Percentiles rank a stretch among this genome's conserved stretches.
phyloP scores from a whole-genome alignment of 2,797 vertebrate genomes.

The Lepus townsendii region DNA sequence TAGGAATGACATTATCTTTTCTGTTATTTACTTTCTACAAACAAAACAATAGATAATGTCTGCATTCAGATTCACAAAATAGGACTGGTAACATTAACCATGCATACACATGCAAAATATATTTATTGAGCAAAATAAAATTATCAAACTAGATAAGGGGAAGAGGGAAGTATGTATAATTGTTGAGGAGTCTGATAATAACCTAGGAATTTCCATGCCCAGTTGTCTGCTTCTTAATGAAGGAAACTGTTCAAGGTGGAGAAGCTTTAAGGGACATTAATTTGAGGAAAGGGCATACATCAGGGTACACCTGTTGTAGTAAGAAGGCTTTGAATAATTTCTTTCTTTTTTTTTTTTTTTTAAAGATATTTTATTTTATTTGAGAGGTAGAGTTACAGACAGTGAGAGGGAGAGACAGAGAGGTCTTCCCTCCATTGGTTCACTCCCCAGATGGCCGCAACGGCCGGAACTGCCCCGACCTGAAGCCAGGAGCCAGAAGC shows the following conservation, averaged over 20 bases:
- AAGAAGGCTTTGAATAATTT: neutral
- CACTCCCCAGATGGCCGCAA: no score
- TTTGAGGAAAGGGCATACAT: slow-evolving; percentile 42
- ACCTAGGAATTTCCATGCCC: neutral
- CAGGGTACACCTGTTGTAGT: neutral
- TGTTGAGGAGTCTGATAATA: neutral
- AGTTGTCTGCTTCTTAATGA: slow-evolving; percentile 1
- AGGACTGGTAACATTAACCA: neutral
- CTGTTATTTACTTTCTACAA: slow-evolving; percentile 57
- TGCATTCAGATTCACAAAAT: slow-evolving; percentile 43
- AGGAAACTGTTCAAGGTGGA: slow-evolving; percentile 30
- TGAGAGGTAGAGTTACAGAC: no score
- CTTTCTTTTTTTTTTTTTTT: no score
- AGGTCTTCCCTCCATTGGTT: no score
- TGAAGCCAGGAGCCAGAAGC: no score
- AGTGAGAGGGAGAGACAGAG: no score
- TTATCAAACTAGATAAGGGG: neutral
- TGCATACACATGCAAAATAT: neutral
- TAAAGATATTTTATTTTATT: no score
- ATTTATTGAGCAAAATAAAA: slow-evolving; percentile 43
- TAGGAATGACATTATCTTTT: slow-evolving; percentile 38
- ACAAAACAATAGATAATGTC: neutral
- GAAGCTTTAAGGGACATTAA: slow-evolving; percentile 23
- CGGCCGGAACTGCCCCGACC: no score
- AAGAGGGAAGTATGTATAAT: neutral